These are phyloP conservation scores for Epiblema foenella DNA, from an alignment of 2,888 invertebrate species.

Conservation along the genomic window DNA sequence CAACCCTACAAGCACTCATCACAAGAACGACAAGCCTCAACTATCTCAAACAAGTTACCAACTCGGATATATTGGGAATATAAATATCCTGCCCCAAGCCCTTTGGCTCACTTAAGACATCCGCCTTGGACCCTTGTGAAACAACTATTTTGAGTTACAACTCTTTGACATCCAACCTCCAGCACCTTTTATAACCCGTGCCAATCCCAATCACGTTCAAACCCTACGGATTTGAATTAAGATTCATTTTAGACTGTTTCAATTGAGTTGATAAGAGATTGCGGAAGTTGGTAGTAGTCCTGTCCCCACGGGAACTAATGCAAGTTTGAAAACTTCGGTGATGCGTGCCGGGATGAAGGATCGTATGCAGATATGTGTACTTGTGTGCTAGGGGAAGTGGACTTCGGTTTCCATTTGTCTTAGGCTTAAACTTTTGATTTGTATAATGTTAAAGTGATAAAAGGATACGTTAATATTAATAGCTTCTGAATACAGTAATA, in stretches of 20 bases:
- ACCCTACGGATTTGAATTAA: not conserved
- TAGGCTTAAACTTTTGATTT: constrained; percentile 23
- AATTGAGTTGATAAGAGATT: constrained; percentile 12
- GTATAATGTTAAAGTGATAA: not conserved
- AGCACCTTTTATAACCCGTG: not conserved
- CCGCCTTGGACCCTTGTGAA: constrained; percentile 66
- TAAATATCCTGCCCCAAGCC: constrained; percentile 75
- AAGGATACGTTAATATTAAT: not conserved
- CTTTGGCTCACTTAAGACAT: constrained; percentile 79
- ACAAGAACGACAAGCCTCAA: constrained; percentile 38
- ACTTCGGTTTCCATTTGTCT: constrained; percentile 29
- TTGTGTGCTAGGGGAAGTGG: constrained; percentile 21
- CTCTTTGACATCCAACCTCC: constrained; percentile 36
- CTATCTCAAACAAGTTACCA: constrained; percentile 45
- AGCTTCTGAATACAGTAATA: not conserved
- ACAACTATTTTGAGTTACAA: constrained; percentile 59
- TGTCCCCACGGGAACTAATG: constrained; percentile 61
- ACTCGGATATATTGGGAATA: constrained; percentile 79
- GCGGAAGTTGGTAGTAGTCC: not conserved
- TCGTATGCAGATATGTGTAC: constrained; percentile 50
- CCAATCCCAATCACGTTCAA: not conserved
- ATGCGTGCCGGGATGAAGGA: constrained; percentile 51
- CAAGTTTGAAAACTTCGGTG: constrained; percentile 46
- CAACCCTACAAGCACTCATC: constrained; percentile 19
- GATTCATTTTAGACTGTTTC: not conserved